Evolutionary conservation across 2,113 vertebrate genomes (phyloP).

Genomic region (Chloroceryle aenea): DNA sequence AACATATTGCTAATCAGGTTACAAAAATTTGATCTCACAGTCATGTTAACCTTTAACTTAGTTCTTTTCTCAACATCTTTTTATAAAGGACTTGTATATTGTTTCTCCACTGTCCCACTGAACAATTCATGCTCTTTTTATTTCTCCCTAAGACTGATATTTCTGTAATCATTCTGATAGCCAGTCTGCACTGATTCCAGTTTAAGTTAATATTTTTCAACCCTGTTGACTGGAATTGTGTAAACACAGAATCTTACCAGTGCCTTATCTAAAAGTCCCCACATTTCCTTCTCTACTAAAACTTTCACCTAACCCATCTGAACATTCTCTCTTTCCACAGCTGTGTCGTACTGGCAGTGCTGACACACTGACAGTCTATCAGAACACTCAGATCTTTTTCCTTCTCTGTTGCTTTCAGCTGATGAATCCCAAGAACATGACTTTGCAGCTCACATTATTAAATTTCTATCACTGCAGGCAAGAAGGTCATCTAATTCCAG

Average conservation of each 20-base stretch:
- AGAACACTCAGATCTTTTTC: constrained; percentile 34
- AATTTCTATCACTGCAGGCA: constrained; percentile 54
- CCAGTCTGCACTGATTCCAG: background rate
- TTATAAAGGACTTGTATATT: background rate
- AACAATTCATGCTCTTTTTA: background rate
- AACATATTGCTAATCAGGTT: background rate
- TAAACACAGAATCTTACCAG: background rate
- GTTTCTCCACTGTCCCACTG: background rate
- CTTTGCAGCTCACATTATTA: constrained; percentile 64
- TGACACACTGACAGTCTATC: constrained; percentile 13
- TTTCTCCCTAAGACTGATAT: background rate
- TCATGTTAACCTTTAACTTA: background rate
- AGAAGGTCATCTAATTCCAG: constrained; percentile 63
- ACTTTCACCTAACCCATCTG: background rate
- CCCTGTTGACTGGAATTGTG: background rate
- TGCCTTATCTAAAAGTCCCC: background rate
- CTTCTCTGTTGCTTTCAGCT: constrained; percentile 43
- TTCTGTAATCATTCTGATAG: constrained; percentile 11
- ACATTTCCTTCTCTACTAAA: constrained; percentile 17
- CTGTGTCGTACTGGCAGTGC: background rate
- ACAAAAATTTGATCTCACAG: background rate
- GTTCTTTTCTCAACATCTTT: background rate
- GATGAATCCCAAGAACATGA: constrained; percentile 55
- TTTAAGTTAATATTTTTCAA: constrained; percentile 16
- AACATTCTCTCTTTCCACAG: background rate